A percentile compares a stretch with the other conserved stretches of the same genome.
Evolutionary conservation across 2,888 invertebrate genomes (phyloP).

Genomic region (Lepidocyrtinus sp.): DNA sequence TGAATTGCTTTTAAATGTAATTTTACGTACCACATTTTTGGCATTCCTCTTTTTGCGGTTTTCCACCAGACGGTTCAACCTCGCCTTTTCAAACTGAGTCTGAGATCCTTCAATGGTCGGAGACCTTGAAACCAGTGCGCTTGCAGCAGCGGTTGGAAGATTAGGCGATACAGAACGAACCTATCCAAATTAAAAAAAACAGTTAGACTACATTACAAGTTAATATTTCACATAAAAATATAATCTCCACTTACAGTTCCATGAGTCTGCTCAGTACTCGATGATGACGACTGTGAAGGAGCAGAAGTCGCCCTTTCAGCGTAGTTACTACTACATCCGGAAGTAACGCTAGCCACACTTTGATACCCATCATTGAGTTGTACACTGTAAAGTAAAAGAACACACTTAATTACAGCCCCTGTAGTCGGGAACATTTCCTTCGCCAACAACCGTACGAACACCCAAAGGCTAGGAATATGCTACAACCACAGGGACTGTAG

Average conservation of each 20-base stretch:
- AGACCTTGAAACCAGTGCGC: conserved; percentile 29
- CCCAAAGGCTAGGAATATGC: too few species aligned
- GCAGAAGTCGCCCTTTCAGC: not conserved
- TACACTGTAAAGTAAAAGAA: not conserved
- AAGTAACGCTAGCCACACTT: conserved; percentile 43
- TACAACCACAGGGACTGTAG: too few species aligned
- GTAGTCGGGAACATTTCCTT: too few species aligned
- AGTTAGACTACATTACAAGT: not conserved
- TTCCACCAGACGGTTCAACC: conserved; percentile 25
- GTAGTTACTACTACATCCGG: not conserved
- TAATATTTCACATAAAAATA: not conserved
- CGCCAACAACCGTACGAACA: too few species aligned
- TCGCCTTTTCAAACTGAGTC: conserved; percentile 44
- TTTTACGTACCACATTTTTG: conserved; percentile 38
- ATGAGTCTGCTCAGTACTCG: conserved; percentile 30
- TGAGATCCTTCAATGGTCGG: conserved; percentile 54
- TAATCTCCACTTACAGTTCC: conserved; percentile 38
- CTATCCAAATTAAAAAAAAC: conserved; percentile 14
- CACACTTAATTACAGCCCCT: not conserved
- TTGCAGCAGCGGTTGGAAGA: conserved; percentile 22
- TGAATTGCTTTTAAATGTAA: too few species aligned
- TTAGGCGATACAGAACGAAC: conserved; percentile 35
- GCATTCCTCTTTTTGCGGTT: conserved; percentile 46
- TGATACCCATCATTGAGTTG: conserved; percentile 43
- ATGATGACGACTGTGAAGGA: conserved; percentile 4